Conservation (phyloP, 2,113 vertebrate species). For the Cyanoramphus novaezelandiae region DNA sequence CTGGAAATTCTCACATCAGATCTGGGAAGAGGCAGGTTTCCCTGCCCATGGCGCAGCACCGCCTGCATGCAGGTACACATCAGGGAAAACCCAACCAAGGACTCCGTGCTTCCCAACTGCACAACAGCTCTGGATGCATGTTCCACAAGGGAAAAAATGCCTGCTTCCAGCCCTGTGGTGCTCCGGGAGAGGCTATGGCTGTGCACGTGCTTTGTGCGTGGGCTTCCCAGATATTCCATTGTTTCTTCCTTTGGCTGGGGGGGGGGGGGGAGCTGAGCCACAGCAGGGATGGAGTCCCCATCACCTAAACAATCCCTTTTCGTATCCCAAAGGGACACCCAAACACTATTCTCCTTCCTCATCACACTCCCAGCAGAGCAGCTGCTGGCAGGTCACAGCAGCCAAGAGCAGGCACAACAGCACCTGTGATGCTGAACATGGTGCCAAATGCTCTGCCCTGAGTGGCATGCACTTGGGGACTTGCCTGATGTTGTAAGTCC, state of each 20-base stretch:
- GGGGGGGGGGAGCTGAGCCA: neutral
- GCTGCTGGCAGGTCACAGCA: neutral
- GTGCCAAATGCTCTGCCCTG: fast-evolving
- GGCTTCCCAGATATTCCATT: too few relatives aligned
- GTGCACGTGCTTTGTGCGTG: neutral
- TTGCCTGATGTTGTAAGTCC: neutral
- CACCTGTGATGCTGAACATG: too few relatives aligned
- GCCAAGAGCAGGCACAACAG: neutral
- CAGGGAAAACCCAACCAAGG: neutral
- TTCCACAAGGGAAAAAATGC: too few relatives aligned
- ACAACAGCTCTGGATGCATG: neutral
- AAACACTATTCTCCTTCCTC: neutral
- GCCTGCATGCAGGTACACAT: neutral
- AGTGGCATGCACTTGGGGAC: neutral
- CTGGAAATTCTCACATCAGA: neutral
- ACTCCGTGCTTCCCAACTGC: fast-evolving
- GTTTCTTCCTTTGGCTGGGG: too few relatives aligned
- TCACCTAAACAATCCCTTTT: fast-evolving
- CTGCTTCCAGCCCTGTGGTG: fast-evolving
- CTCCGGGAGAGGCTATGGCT: neutral
- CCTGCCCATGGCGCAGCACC: neutral
- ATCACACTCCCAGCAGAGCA: fast-evolving
- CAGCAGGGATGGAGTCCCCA: neutral
- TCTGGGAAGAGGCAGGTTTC: neutral
- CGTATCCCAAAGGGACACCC: fast-evolving